These are phyloP conservation scores for Creontiades dilutus DNA, from an alignment of 2,888 invertebrate species.

Conservation along the genomic window DNA sequence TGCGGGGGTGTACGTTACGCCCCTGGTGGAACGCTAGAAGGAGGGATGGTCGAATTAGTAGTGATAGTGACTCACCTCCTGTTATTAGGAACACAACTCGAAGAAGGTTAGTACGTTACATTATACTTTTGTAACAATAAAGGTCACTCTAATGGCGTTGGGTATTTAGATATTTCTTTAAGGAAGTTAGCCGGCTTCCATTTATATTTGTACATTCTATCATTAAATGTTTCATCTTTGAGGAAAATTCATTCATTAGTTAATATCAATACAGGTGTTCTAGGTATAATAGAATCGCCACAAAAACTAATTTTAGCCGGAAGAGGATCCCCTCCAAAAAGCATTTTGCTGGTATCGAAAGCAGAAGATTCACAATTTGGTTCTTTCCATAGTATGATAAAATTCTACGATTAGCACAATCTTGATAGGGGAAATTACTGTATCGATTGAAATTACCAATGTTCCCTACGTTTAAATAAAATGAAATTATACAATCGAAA, in stretches of 20 bases:
- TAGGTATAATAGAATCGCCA: not conserved
- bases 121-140: too few species aligned
- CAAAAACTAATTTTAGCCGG: not conserved
- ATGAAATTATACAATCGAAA: not conserved
- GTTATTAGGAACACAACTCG: too few species aligned
- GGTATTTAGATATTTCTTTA: too few species aligned
- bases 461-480: not conserved
- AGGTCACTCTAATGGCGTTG: too few species aligned
- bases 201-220: not conserved
- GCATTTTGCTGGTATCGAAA: not conserved
- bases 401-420: not conserved
- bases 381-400: not conserved
- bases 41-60: too few species aligned
- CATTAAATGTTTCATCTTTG: not conserved
- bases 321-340: not conserved
- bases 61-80: too few species aligned
- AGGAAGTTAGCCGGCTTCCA: too few species aligned
- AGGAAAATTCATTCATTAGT: not conserved
- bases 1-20: too few species aligned
- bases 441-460: not conserved
- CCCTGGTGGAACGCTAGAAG: too few species aligned
- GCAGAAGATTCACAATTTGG: not conserved
- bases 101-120: too few species aligned
- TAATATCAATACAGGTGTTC: slow-evolving; percentile 10
- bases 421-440: not conserved